phyloP scores from a whole-genome alignment of 2,797 vertebrate genomes.

The Meriones psammophilus region DNA sequence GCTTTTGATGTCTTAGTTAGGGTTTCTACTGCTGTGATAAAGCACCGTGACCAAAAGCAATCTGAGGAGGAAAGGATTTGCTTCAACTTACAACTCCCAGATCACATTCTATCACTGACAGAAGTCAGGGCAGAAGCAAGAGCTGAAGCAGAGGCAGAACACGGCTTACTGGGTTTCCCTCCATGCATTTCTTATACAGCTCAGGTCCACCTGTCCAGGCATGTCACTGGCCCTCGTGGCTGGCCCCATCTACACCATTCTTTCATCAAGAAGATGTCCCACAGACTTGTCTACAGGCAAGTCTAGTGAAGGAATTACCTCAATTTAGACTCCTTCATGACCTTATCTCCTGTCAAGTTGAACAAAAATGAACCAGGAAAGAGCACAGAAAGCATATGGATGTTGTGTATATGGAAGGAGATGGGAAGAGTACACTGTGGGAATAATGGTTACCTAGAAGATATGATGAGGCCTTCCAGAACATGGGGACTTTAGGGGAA shows the following conservation, averaged over 20 bases:
- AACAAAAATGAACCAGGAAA: not conserved
- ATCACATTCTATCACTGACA: not conserved
- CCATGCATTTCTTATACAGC: too few species aligned
- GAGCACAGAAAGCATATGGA: not conserved
- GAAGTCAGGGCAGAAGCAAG: not conserved
- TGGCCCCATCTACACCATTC: not conserved
- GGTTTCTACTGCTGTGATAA: not conserved
- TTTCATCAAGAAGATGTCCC: not conserved
- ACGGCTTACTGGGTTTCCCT: too few species aligned
- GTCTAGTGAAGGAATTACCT: not conserved
- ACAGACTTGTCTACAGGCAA: not conserved
- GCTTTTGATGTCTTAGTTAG: not conserved
- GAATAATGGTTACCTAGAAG: not conserved
- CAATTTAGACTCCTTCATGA: not conserved
- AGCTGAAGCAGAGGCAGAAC: not conserved
- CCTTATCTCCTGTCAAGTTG: too few species aligned
- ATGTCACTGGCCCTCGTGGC: not conserved
- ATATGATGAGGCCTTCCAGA: not conserved
- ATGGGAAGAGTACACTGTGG: not conserved
- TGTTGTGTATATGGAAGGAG: not conserved
- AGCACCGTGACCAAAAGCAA: not conserved
- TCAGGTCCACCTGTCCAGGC: not conserved
- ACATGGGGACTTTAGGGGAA: not conserved
- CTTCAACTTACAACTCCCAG: not conserved
- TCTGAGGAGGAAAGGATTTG: not conserved